Evolutionary conservation across 2,113 vertebrate genomes (phyloP).

Genomic region (Lonchura striata): DNA sequence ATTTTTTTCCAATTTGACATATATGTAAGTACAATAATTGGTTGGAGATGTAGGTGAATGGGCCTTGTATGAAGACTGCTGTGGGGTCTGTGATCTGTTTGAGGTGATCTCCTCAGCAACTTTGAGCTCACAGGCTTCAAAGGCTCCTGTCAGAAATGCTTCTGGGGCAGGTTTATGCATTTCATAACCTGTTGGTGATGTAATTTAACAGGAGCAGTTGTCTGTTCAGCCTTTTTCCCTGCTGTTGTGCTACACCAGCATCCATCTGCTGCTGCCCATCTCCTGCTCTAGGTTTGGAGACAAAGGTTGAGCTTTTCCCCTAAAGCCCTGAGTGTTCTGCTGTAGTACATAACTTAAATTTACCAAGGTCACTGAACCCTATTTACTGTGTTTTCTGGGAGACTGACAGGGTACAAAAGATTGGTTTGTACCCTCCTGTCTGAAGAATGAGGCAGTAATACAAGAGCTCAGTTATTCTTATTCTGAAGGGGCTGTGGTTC

Average conservation of each 20-base stretch:
- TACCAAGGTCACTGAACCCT: constrained; percentile 61
- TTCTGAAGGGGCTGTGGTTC: constrained; percentile 55
- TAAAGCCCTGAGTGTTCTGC: constrained; percentile 22
- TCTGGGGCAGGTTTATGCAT: background rate
- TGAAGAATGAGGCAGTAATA: constrained; percentile 67
- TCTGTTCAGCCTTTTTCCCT: background rate
- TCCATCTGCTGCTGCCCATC: background rate
- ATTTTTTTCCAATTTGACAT: background rate
- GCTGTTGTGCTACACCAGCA: background rate
- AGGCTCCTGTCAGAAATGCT: background rate
- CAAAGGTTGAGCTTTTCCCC: constrained; percentile 24
- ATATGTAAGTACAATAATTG: accelerated
- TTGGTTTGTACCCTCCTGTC: constrained; percentile 77
- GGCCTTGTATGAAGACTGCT: background rate
- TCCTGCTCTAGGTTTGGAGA: background rate
- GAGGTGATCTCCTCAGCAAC: background rate
- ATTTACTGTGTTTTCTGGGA: constrained; percentile 69
- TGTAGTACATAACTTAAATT: constrained; percentile 51
- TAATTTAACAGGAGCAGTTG: background rate
- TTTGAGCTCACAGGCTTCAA: background rate
- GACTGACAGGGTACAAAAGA: constrained; percentile 78
- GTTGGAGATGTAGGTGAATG: background rate
- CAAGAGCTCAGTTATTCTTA: constrained; percentile 70
- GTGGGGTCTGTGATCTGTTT: background rate
- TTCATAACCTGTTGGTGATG: background rate